A percentile compares a stretch with the other conserved stretches of the same genome.
Conservation (phyloP, 2,888 invertebrate species). For the Leptothorax acervorum region DNA sequence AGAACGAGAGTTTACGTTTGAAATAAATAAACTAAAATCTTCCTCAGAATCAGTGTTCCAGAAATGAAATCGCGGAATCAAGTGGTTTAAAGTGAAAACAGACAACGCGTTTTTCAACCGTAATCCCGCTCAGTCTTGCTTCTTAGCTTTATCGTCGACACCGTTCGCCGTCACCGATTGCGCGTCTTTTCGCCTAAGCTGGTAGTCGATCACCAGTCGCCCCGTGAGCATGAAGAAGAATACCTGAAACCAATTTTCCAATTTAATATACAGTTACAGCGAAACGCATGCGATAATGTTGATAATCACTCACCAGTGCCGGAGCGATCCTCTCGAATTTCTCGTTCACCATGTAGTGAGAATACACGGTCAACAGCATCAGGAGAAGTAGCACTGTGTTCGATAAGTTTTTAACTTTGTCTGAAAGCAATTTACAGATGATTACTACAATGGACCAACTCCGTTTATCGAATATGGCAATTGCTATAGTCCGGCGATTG, state of each 20-base stretch:
- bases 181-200: constrained; percentile 86
- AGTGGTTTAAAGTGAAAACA: constrained; percentile 28
- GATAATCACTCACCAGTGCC: constrained; percentile 88
- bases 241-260: constrained; percentile 84
- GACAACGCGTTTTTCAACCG: neutral
- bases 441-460: constrained; percentile 16
- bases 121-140: constrained; percentile 85
- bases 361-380: constrained; percentile 96
- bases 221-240: constrained; percentile 97
- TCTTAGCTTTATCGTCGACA: constrained; percentile 86
- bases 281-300: neutral
- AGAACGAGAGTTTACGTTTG: neutral
- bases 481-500: neutral
- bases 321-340: constrained; percentile 96
- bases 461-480: neutral
- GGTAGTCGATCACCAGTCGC: constrained; percentile 93
- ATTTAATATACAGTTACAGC: neutral
- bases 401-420: constrained; percentile 95
- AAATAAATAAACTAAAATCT: constrained; percentile 27
- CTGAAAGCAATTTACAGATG: constrained; percentile 87
- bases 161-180: constrained; percentile 84
- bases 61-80: constrained; percentile 26
- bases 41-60: constrained; percentile 16
- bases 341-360: constrained; percentile 96
- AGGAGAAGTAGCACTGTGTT: constrained; percentile 94